phyloP scores from a whole-genome alignment of 1,140 invertebrate genomes.

The Heliconius hewitsoni region DNA sequence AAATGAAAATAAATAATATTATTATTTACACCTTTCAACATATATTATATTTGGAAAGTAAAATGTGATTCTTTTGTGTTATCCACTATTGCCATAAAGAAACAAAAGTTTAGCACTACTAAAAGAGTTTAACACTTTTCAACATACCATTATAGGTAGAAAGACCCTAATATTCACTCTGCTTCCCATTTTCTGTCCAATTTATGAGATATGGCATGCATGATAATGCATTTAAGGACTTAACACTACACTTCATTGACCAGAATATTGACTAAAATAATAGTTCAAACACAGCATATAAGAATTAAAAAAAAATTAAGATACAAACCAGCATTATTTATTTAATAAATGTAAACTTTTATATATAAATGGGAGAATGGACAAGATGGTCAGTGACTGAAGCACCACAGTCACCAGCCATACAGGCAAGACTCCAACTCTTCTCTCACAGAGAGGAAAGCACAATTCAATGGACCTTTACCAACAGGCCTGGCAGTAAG shows the following conservation, averaged over 20 bases:
- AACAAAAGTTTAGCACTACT: too few relatives aligned
- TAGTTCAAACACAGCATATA: too few relatives aligned
- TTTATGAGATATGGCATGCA: too few relatives aligned
- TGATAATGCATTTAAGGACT: too few relatives aligned
- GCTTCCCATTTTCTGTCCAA: too few relatives aligned
- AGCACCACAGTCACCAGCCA: conserved; percentile 60
- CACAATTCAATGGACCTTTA: conserved; percentile 73
- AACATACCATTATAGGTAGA: too few relatives aligned
- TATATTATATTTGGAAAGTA: not conserved
- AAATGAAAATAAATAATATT: conserved; percentile 33
- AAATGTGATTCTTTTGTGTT: too few relatives aligned
- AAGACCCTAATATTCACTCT: too few relatives aligned
- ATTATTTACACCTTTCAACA: not conserved
- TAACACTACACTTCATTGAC: too few relatives aligned
- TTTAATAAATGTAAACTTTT: conserved; percentile 55
- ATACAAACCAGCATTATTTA: conserved; percentile 43
- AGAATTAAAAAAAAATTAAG: not conserved
- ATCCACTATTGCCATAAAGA: too few relatives aligned
- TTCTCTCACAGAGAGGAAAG: conserved; percentile 74
- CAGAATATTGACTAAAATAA: too few relatives aligned
- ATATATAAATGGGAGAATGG: conserved; percentile 57
- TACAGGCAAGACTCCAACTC: conserved; percentile 69
- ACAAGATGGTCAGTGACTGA: conserved; percentile 64
- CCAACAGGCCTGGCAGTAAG: conserved; percentile 35
- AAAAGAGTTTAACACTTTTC: too few relatives aligned